These are phyloP conservation scores for Neodon shergylaensis DNA, from an alignment of 2,113 vertebrate genomes.

Conservation along the genomic window DNA sequence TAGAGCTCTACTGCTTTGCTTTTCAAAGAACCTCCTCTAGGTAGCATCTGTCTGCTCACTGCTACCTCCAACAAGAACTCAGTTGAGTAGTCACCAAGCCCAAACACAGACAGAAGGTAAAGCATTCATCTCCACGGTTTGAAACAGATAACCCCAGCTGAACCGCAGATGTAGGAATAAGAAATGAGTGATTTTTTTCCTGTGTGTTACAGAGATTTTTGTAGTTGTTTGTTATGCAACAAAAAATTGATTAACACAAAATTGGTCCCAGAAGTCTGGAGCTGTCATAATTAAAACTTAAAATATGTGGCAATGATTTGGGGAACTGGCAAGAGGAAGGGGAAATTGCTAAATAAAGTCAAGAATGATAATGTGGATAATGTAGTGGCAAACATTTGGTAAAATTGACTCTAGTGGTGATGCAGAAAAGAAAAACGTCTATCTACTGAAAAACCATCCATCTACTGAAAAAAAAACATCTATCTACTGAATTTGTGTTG, in stretches of 20 bases:
- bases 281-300: conserved; percentile 53
- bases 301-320: neutral
- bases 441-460: neutral
- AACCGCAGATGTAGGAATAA: conserved; percentile 45
- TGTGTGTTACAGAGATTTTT: conserved; percentile 9
- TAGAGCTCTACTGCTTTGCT: neutral
- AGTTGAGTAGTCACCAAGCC: neutral
- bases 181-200: conserved; percentile 27
- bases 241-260: conserved; percentile 47
- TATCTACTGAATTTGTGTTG: neutral
- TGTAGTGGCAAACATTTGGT: neutral
- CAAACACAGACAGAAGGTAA: neutral
- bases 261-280: neutral
- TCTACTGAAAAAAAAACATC: too few relatives aligned
- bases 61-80: conserved; percentile 6
- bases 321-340: conserved; percentile 16
- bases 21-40: neutral
- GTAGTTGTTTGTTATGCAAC: conserved; percentile 51
- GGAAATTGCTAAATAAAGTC: conserved; percentile 30
- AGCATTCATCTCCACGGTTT: neutral
- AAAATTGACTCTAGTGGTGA: neutral
- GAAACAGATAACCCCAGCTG: conserved; percentile 28
- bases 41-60: neutral
- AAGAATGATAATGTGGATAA: conserved; percentile 10
- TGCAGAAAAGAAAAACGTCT: neutral